Conservation (phyloP, 2,113 vertebrate genomes). For the Mastomys coucha region DNA sequence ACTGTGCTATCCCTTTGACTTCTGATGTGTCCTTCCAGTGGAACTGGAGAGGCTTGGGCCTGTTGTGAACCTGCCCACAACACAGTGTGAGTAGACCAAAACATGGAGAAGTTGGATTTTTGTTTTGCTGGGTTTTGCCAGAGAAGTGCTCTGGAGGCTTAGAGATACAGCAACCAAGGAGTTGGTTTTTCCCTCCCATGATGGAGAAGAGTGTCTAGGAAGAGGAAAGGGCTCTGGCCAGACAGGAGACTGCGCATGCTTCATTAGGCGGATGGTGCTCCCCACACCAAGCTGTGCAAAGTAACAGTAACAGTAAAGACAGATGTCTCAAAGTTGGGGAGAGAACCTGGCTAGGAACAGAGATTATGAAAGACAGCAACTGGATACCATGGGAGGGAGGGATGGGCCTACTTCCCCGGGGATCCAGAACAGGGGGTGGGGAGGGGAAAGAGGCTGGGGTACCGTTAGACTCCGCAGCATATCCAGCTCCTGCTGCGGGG, state of each 20-base stretch:
- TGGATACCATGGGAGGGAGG: not conserved
- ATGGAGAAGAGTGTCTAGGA: slow-evolving; percentile 16
- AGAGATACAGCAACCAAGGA: not conserved
- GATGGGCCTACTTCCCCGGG: not conserved
- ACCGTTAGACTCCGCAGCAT: not conserved
- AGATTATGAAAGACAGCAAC: not conserved
- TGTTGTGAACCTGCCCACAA: not conserved
- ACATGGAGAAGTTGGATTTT: not conserved
- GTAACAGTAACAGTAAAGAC: not conserved
- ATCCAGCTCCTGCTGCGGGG: not conserved
- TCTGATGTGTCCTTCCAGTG: not conserved
- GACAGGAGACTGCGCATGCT: not conserved
- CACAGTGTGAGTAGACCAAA: not conserved
- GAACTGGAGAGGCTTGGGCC: not conserved
- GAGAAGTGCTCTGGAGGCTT: not conserved
- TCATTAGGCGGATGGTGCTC: not conserved
- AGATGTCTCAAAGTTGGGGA: not conserved
- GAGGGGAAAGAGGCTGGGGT: not conserved
- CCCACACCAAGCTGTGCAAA: slow-evolving; percentile 31
- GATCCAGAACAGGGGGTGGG: not conserved
- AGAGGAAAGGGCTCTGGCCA: not conserved
- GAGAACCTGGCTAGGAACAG: not conserved
- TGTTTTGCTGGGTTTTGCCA: not conserved
- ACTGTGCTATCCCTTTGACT: not conserved
- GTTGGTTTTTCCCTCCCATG: not conserved